A percentile compares a stretch with the other conserved stretches of the same genome.
Conservation (phyloP, 2,888 invertebrate genomes). For the Ophioninae sp. region DNA sequence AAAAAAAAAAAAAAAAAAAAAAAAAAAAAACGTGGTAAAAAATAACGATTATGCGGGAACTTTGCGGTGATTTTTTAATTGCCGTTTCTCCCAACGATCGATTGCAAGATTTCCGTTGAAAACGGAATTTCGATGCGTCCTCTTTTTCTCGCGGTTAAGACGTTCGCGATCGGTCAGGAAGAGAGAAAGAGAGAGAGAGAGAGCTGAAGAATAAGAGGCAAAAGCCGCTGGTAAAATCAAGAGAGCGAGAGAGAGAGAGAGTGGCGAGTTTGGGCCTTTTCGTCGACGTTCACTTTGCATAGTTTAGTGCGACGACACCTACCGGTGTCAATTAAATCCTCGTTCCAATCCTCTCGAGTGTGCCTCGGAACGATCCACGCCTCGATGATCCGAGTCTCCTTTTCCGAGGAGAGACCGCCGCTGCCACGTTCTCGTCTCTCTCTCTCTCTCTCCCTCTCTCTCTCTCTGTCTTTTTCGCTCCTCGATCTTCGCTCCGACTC, state of each 20-base stretch:
- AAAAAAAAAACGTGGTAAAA: too few species aligned
- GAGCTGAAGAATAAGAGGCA: slow-evolving; percentile 34
- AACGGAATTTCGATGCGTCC: neutral
- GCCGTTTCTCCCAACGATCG: neutral
- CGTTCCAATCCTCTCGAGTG: slow-evolving; percentile 65
- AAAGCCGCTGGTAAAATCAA: slow-evolving; percentile 45
- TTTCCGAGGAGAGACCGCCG: slow-evolving; percentile 47
- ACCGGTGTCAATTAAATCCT: slow-evolving; percentile 79
- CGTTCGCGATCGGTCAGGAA: slow-evolving; percentile 36
- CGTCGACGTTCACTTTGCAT: slow-evolving; percentile 74
- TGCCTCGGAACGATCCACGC: slow-evolving; percentile 57
- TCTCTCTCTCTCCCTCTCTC: too few species aligned
- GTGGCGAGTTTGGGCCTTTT: slow-evolving; percentile 59
- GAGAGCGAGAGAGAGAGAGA: slow-evolving; percentile 36
- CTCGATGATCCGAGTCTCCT: slow-evolving; percentile 53
- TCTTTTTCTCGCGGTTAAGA: slow-evolving; percentile 29
- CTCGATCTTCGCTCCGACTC: slow-evolving; percentile 16
- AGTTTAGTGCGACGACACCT: slow-evolving; percentile 79
- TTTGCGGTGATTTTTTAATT: too few species aligned
- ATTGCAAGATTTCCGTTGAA: neutral
- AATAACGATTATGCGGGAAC: neutral
- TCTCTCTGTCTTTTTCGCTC: slow-evolving; percentile 46
- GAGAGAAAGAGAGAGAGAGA: slow-evolving; percentile 31
- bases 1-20: too few species aligned
- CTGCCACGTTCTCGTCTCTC: slow-evolving; percentile 6